Conservation (phyloP, 2,797 vertebrate genomes). For the Nannoperca obscura region DNA sequence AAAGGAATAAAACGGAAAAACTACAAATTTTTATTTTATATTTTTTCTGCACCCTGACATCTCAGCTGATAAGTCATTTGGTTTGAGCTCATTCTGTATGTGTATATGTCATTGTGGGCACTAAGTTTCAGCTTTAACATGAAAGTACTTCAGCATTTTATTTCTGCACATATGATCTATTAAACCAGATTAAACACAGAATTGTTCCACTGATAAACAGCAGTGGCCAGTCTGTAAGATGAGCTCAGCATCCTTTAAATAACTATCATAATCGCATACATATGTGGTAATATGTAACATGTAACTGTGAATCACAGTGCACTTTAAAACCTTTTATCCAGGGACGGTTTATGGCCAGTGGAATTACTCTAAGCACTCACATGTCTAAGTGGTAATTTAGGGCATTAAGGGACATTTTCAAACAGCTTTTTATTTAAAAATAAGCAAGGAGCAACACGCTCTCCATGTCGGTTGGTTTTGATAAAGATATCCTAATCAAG, state of each 20-base stretch:
- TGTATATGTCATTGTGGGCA: neutral
- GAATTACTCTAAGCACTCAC: slow-evolving; percentile 6
- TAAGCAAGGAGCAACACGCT: too few relatives aligned
- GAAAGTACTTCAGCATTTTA: neutral
- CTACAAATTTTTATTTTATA: neutral
- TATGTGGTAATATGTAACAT: neutral
- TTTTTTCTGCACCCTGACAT: neutral
- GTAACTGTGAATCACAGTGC: slow-evolving; percentile 22
- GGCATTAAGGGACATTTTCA: neutral
- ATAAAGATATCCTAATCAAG: neutral
- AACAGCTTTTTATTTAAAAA: neutral
- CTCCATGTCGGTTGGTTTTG: neutral
- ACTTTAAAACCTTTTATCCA: slow-evolving; percentile 42
- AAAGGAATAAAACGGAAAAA: neutral
- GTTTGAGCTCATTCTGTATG: neutral
- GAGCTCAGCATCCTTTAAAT: neutral
- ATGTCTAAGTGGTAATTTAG: neutral
- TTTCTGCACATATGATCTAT: neutral
- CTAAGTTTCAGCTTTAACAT: neutral
- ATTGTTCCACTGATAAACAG: neutral
- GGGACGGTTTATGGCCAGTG: neutral
- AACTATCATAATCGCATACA: neutral
- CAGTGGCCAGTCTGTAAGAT: neutral
- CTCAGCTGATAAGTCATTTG: neutral
- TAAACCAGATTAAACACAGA: slow-evolving; percentile 4